These are phyloP conservation scores for Siniperca obscura DNA, from an alignment of 2,797 vertebrate species.

Conservation along the genomic window DNA sequence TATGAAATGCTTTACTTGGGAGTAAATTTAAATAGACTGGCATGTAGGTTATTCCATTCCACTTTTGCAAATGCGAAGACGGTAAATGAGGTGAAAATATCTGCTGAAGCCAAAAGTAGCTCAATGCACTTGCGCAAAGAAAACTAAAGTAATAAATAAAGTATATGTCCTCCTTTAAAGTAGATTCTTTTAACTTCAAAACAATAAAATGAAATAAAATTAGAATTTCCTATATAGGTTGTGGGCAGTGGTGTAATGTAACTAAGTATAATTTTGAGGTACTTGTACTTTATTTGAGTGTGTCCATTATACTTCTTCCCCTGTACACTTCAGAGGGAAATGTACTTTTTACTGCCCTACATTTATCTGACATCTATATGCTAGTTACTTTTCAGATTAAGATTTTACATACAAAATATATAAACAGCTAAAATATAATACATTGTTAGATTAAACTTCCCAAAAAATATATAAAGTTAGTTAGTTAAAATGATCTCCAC, in stretches of 20 bases:
- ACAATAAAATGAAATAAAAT: neutral
- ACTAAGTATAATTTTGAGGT: neutral
- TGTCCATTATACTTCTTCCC: neutral
- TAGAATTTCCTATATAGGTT: too few species aligned
- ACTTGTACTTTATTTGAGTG: neutral
- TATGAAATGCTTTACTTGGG: neutral
- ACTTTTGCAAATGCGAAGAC: too few species aligned
- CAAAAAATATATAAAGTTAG: neutral
- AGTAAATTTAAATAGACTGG: neutral
- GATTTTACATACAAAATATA: neutral
- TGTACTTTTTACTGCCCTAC: neutral
- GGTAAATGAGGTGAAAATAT: neutral
- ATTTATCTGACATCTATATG: neutral
- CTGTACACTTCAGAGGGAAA: neutral
- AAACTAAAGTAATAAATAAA: neutral
- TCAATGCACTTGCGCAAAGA: neutral
- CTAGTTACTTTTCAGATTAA: too few species aligned
- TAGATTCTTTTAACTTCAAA: neutral
- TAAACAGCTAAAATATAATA: neutral
- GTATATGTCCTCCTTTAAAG: neutral
- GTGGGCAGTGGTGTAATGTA: neutral
- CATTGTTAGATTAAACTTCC: neutral
- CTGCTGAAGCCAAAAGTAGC: neutral
- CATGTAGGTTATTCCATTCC: neutral
- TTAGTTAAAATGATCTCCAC: too few species aligned